These are phyloP conservation scores for Elephantulus edwardii DNA, from an alignment of 2,113 vertebrate genomes.

Conservation along the genomic window DNA sequence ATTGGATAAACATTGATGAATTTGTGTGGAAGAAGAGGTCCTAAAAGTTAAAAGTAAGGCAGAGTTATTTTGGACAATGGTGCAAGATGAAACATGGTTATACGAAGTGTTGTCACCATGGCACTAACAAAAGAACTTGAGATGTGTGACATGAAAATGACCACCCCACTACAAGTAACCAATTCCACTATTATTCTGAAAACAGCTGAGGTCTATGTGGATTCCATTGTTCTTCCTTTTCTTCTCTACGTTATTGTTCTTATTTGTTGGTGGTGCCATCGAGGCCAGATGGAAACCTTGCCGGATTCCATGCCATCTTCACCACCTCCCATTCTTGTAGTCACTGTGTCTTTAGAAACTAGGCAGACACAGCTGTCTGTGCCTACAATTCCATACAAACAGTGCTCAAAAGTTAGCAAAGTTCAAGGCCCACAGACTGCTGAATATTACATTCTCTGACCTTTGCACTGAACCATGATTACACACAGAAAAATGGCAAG, in stretches of 20 bases:
- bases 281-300: too few relatives aligned
- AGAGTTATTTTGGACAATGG: fast-evolving
- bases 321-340: too few relatives aligned
- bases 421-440: neutral
- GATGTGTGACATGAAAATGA: neutral
- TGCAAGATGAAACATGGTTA: neutral
- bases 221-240: neutral
- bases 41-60: neutral
- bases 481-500: neutral
- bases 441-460: neutral
- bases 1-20: neutral
- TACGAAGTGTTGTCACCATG: neutral
- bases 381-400: neutral
- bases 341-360: too few relatives aligned
- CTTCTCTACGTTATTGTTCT: neutral
- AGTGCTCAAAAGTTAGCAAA: neutral
- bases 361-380: too few relatives aligned
- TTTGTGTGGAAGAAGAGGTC: neutral
- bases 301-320: too few relatives aligned
- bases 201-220: neutral
- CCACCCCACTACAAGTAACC: neutral
- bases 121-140: neutral
- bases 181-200: neutral
- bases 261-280: too few relatives aligned
- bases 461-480: neutral